A percentile compares a stretch with the other conserved stretches of the same genome.
phyloP scores from a whole-genome alignment of 2,113 vertebrate genomes.

The Phaethon lepturus region DNA sequence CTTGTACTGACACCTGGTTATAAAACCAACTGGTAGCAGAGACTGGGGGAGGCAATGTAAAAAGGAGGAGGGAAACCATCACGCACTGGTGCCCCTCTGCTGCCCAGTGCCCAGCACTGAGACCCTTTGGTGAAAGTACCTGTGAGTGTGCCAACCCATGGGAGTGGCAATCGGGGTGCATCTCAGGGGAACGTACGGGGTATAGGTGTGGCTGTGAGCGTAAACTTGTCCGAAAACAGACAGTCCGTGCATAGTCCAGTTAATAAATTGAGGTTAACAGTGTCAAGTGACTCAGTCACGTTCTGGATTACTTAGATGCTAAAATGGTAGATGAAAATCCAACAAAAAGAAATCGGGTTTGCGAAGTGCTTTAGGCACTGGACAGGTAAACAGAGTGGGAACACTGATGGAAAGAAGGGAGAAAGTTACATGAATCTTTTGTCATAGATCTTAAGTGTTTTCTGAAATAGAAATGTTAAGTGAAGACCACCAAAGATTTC shows the following conservation, averaged over 20 bases:
- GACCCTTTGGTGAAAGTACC: background rate
- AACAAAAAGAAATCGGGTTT: background rate
- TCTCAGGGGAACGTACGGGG: background rate
- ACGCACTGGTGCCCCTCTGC: accelerated
- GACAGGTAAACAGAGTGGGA: background rate
- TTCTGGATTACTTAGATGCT: background rate
- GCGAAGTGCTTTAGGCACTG: background rate
- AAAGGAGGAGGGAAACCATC: background rate
- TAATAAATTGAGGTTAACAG: background rate
- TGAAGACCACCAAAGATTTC: background rate
- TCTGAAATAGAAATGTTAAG: background rate
- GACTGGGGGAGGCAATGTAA: accelerated
- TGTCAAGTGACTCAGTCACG: no score
- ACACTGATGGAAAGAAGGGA: background rate
- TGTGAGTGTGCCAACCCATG: accelerated
- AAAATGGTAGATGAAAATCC: background rate
- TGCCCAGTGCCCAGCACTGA: no score
- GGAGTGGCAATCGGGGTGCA: background rate
- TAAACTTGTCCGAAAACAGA: background rate
- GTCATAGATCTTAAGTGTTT: background rate
- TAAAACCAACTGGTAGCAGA: background rate
- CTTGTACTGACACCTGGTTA: background rate
- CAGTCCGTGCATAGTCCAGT: background rate
- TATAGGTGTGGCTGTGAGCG: background rate
- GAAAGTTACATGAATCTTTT: background rate